Evolutionary conservation across 1,140 invertebrate genomes (phyloP), one percentile per base, ranked within the genome.

Genomic region (Argopecten irradians): DNA sequence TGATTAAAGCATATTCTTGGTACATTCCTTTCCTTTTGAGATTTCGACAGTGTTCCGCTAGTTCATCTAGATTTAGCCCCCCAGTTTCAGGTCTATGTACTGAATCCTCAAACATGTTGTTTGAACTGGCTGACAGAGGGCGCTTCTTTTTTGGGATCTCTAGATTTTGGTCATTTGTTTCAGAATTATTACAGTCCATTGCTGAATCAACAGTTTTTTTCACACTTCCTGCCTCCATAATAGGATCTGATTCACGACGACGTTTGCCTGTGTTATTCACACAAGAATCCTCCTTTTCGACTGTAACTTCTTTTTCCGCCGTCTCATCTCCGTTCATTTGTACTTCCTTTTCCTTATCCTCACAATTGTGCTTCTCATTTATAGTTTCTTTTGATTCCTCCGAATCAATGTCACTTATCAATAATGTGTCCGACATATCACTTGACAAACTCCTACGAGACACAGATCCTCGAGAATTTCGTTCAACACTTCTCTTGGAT

Each of bases 1-100:
- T 97, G 87, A 99, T 98, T 92, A 98, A 97, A 28, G 97, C 96
- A 93, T 96, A 96, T 94, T 99, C 98, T 87, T 96, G 97, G 96
- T 94, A 97, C 95, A 99, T 96, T 1, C 98, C 98, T 86, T 97
- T 96, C 41, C 97, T 96, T 43, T 98, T 97, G 84, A 97, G 97
- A 36, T 96, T 96, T 84, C 97, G 96, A 8, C 98, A 96, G 94
- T 97, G 96, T 90, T 97, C 96, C 33, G 98, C 97, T 93, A 99
- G 97, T 93, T 98, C 97, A 88, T 97, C 96, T 92, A 98, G 96
- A 36, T 96, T 97, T 91, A 97, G 96, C 16, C 97, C 97, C 14
- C 88, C 87, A n/a, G 88, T 90, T 82, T 95, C 94, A 35, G 94
- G 92, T 89, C 93, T 92, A 86, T 95, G 95, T 32, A 95, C 91